Base-by-base conservation (phyloP, 1,140 invertebrate genomes). In the Ephestia elutella region DNA sequence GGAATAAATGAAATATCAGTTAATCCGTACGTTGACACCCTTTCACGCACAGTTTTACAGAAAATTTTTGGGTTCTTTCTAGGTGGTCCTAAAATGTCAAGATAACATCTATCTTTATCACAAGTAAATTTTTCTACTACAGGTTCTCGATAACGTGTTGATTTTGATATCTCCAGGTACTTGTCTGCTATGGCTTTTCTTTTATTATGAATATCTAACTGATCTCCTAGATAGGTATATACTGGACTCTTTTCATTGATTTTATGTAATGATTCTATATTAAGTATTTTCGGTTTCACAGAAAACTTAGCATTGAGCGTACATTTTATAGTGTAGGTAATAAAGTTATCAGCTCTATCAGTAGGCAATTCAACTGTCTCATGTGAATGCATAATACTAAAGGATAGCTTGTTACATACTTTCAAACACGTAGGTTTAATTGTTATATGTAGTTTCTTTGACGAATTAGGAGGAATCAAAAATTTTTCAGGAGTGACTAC, bases 221-320 rank as follows among this genome's bases (percentile, higher is more conserved):
- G 78, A 57, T 78, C 59, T 25, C 64, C 62, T 50, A 75, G 25
- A 56, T 78, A 87, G 8, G 85, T 84, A 62, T 86, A 85, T 15
- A 55, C 59, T 21, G 67, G 62, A 59, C 74, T 61, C 49, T 56
- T 55, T 49, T 83, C 75, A 32, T 71, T 55, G 30, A 87, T 62
- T 63, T 73, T 81, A 50, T 87, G 85, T 20, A 85, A 62, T 50
- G 85, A 87, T 71, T 86, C 71, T 25, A 76, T 58, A 18, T 58
- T 30, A 50, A 59, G n/a, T 21, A 55, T 68, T 44, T 58, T 67
- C 1, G 15, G 38, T 1, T 44, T 44, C 13, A 44, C 38, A 44
- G 13, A 4, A 15, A 15, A 44, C 15, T 44, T 44, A 44, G 38
- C 38, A 17, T 5, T 44, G 13, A 44, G 19, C 59, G 79, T 66